These are phyloP conservation scores for Lysandra bellargus DNA, from an alignment of 2,888 invertebrate genomes.

Conservation along the genomic window DNA sequence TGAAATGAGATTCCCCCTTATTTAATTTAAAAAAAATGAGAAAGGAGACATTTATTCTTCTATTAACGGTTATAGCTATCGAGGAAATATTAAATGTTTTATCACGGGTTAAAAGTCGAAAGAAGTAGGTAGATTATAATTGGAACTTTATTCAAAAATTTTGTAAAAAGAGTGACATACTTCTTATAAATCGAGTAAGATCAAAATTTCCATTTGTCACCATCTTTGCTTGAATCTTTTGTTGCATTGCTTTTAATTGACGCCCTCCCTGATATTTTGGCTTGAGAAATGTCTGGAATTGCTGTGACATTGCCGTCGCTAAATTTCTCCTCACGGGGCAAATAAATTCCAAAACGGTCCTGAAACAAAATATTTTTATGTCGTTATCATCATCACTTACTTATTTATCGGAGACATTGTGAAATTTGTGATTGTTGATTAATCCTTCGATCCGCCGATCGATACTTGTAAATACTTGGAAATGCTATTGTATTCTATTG, in stretches of 20 bases:
- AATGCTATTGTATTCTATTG: no score
- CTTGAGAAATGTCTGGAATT: constrained; percentile 52
- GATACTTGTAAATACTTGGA: no score
- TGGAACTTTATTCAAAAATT: no score
- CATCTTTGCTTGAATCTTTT: not conserved
- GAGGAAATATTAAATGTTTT: no score
- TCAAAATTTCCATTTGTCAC: not conserved
- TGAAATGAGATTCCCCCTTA: no score
- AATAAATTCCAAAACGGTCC: constrained; percentile 72
- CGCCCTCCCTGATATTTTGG: constrained; percentile 40
- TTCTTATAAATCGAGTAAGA: not conserved
- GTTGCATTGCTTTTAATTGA: not conserved
- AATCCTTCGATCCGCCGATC: no score
- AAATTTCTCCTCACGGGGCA: constrained; percentile 48
- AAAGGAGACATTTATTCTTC: no score
- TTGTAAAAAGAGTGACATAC: not conserved
- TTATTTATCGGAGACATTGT: not conserved
- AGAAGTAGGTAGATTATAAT: no score
- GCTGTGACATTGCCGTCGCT: constrained; percentile 53
- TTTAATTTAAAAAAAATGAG: no score
- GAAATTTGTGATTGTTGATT: no score
- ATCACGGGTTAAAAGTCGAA: no score
- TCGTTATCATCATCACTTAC: not conserved
- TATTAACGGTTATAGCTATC: no score
- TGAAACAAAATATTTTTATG: constrained; percentile 40